phyloP scores from a whole-genome alignment of 2,888 invertebrate species.

The Laothoe populi region DNA sequence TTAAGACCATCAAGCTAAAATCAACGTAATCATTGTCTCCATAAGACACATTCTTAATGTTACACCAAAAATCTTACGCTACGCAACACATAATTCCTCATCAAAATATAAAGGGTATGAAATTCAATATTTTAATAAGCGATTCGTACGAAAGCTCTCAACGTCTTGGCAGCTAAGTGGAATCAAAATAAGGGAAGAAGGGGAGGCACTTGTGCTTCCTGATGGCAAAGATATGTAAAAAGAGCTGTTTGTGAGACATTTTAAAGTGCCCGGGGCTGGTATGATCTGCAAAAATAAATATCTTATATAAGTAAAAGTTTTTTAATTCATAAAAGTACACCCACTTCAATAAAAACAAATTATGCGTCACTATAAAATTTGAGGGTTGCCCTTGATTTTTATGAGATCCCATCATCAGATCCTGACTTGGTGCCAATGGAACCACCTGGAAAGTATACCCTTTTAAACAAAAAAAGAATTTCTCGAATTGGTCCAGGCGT shows the following conservation, averaged over 20 bases:
- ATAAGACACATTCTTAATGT: neutral
- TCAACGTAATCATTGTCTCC: neutral
- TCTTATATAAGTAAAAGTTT: too few species aligned
- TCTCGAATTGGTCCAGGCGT: too few species aligned
- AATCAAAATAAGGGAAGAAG: constrained; percentile 7
- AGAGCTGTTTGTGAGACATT: neutral
- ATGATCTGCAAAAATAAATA: neutral
- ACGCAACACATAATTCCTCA: constrained; percentile 9
- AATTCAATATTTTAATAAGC: constrained; percentile 24
- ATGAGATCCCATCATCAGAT: too few species aligned
- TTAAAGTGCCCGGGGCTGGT: neutral
- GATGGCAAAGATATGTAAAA: constrained; percentile 2
- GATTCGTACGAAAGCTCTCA: constrained; percentile 16
- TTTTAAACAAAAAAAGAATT: too few species aligned
- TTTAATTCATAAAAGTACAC: too few species aligned
- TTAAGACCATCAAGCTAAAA: neutral
- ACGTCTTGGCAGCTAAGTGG: constrained; percentile 17
- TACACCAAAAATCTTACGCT: neutral
- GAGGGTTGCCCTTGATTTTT: too few species aligned
- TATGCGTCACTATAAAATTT: too few species aligned
- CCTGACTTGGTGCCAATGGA: too few species aligned
- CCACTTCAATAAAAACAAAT: too few species aligned
- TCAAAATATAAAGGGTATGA: constrained; percentile 17
- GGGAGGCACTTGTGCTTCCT: neutral
- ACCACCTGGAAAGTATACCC: too few species aligned